These are phyloP conservation scores for Ectemnius cavifrons DNA, from an alignment of 2,888 invertebrate genomes.

Conservation along the genomic window DNA sequence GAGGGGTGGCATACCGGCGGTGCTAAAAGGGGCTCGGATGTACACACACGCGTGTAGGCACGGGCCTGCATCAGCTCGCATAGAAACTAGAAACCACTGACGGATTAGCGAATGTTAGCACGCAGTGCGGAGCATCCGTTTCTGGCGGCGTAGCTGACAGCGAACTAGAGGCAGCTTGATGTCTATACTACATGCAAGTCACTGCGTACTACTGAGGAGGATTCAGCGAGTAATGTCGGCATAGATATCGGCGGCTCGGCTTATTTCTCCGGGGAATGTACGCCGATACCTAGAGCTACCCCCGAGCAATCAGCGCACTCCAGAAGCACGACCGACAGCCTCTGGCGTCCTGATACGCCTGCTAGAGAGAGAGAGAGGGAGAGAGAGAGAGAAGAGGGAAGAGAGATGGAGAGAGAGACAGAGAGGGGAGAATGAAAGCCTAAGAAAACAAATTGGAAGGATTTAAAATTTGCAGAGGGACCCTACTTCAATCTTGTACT, in stretches of 20 bases:
- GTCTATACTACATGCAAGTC: constrained; percentile 8
- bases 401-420: too few relatives aligned
- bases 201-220: constrained; percentile 11
- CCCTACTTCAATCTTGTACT: constrained; percentile 4
- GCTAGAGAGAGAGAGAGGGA: neutral
- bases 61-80: neutral
- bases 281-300: constrained; percentile 23
- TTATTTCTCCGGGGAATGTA: constrained; percentile 54
- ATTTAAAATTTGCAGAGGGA: constrained; percentile 43
- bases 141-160: constrained; percentile 14
- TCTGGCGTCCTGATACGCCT: neutral
- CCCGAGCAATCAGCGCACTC: neutral
- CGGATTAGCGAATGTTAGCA: constrained; percentile 39
- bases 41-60: neutral
- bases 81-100: constrained; percentile 29
- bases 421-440: neutral
- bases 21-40: neutral
- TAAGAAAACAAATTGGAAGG: constrained; percentile 41
- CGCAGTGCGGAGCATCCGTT: constrained; percentile 12
- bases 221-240: constrained; percentile 44
- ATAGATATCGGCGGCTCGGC: constrained; percentile 52
- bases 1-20: neutral
- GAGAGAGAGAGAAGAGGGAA: neutral
- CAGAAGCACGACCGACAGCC: constrained; percentile 12
- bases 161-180: constrained; percentile 1